Percentiles rank a stretch among this genome's conserved stretches.
Evolutionary conservation across 2,888 invertebrate species (phyloP).

Genomic region (Drosophila neonasuta): DNA sequence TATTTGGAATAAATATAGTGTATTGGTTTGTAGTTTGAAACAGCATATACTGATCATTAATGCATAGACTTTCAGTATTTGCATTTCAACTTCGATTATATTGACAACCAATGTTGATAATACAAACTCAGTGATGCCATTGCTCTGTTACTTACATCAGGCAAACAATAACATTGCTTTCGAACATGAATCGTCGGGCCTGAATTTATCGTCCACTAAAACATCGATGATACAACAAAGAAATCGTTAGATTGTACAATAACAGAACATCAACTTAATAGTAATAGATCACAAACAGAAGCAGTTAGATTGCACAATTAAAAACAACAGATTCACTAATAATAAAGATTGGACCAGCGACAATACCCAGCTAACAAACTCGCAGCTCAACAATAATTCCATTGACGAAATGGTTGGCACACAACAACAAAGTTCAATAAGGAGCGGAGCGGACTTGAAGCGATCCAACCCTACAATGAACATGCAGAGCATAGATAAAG

Average conservation of each 20-base stretch:
- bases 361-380: constrained; percentile 6
- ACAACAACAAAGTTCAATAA: constrained; percentile 35
- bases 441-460: constrained; percentile 33
- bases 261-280: neutral
- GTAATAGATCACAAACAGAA: neutral
- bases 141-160: constrained; percentile 31
- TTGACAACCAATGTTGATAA: neutral
- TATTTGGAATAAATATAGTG: neutral
- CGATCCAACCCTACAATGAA: constrained; percentile 4
- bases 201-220: constrained; percentile 4
- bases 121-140: constrained; percentile 34
- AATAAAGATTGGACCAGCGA: constrained; percentile 17
- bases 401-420: constrained; percentile 68
- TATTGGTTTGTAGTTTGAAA: neutral
- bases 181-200: neutral
- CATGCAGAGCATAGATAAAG: constrained; percentile 23
- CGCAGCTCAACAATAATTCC: constrained; percentile 33
- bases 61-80: too few species aligned
- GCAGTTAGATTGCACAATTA: neutral
- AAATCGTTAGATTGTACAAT: neutral
- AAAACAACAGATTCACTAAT: constrained; percentile 5
- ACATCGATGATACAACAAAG: constrained; percentile 16
- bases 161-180: constrained; percentile 5
- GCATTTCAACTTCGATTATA: neutral
- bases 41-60: neutral